Evolutionary conservation across 2,888 invertebrate species (phyloP), one percentile per base, ranked within the genome.

Genomic region (Heliconius aoede): DNA sequence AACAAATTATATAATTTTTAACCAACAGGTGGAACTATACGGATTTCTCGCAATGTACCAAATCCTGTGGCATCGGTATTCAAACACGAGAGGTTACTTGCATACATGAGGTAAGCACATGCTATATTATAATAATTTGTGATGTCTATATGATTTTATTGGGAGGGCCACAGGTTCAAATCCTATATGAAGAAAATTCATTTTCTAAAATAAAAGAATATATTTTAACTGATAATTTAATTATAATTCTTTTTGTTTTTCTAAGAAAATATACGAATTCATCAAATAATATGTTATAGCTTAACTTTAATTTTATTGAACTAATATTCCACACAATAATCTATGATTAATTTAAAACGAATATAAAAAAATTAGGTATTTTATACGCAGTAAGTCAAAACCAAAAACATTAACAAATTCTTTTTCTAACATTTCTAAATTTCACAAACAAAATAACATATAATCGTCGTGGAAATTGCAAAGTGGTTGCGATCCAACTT

Each of bases 51-150:
- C 96, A 96, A 28, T 99, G 99, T 91, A 97, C 98, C 28, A 98
- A 98, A 88, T 97, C 97, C 4, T 99, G 99, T 87, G 99, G 99
- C 46, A 97, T 99, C 82, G 99, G 99, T 1, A 97, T 98, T 81
- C 98, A 98, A 92, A 98, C 97, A 0, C 95, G 99, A 78, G 98
- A 98, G 88, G 99, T 99, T 73, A 96, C 96, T 73, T 98, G 98
- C 88, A 97, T 98, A 82, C 97, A 97, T 84, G 97, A 97, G 91
- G 95, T 94, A 81, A 86, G 85, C 74, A 61, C 21, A 72, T 58
- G 0, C 3, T 21, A n/a, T n/a, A 11, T 55, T 21, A 21, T 55
- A 55, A 55, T n/a, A 1, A 55, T 11, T 55, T 9, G 55, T 46
- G 7, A 18, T 46, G 21, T 7, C 46, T 1, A 18, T 46, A 46